phyloP scores from a whole-genome alignment of 2,797 vertebrate genomes.

The Pogoniulus pusillus region DNA sequence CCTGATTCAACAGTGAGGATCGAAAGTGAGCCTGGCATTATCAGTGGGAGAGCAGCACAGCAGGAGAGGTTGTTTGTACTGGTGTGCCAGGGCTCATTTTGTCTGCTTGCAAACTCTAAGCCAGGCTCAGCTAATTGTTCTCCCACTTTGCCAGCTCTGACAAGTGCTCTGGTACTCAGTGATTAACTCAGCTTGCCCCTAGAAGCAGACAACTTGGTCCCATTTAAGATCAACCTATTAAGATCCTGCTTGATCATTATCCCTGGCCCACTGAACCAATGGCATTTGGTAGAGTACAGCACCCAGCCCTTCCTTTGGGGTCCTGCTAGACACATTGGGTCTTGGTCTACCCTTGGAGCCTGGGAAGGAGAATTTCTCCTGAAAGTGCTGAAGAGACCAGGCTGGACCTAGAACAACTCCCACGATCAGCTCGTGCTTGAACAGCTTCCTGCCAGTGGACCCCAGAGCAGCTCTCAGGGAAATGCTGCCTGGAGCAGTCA shows the following conservation, averaged over 20 bases:
- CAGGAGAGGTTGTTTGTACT: fast-evolving
- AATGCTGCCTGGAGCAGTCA: too few species aligned
- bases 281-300: too few species aligned
- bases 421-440: too few species aligned
- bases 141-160: too few species aligned
- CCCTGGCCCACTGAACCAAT: not conserved
- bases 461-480: too few species aligned
- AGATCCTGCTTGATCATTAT: fast-evolving
- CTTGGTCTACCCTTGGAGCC: too few species aligned
- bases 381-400: too few species aligned
- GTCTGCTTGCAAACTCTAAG: not conserved
- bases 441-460: too few species aligned
- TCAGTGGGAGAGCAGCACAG: not conserved
- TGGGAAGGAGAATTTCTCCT: too few species aligned
- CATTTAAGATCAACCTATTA: not conserved
- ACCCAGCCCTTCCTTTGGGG: not conserved
- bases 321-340: too few species aligned
- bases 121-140: not conserved
- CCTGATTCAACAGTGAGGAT: not conserved
- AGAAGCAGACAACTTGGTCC: not conserved
- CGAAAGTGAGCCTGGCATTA: not conserved
- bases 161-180: not conserved
- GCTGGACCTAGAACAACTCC: too few species aligned
- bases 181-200: not conserved
- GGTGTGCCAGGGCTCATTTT: not conserved